Base-by-base conservation (phyloP, 2,888 invertebrate genomes). In the Ischnus inquisitorius region DNA sequence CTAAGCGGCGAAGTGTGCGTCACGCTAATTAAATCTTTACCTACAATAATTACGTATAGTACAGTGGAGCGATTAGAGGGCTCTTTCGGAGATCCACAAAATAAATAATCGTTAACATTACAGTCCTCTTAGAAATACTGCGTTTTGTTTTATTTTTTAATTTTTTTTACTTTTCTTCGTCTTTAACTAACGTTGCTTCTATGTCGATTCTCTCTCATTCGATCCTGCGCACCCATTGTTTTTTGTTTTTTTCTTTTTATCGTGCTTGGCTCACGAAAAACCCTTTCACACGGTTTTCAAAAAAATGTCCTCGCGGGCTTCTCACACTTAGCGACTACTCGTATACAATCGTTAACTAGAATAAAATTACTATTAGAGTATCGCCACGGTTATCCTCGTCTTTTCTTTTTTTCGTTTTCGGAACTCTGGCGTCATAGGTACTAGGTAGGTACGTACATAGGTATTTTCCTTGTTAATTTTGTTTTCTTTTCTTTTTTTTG, bases 321-420 rank as follows among this genome's bases (percentile, higher is more conserved):
- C 28, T 60, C 89, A 88, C 89, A 88, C 92, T 93, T 92, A 93
- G 90, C 90, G 89, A 89, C 92, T 93, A 93, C 89, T 93, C 93
- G 93, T 93, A 93, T 93, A 93, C 93, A 93, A 92, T 93, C 90
- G 92, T 92, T 93, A 93, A 93, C 93, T 93, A 93, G 93, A 93
- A 92, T 93, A 92, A 91, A 89, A 88, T 91, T 91, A 91, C 90
- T 90, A 88, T 89, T 89, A 90, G 88, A 86, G 88, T 87, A 88
- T 88, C 90, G 88, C 88, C 89, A 88, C 87, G 86, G 84, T 82
- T 74, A 78, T 84, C 76, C 85, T 78, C 80, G 89, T 88, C 84
- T 87, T 78, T 82, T 48, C 54, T 51, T 34, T 81, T 64, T 85
- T 82, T 85, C 54, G 71, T 82, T 57, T 48, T 79, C 41, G 68